phyloP scores from a whole-genome alignment of 2,113 vertebrate genomes.

The Uria lomvia region DNA sequence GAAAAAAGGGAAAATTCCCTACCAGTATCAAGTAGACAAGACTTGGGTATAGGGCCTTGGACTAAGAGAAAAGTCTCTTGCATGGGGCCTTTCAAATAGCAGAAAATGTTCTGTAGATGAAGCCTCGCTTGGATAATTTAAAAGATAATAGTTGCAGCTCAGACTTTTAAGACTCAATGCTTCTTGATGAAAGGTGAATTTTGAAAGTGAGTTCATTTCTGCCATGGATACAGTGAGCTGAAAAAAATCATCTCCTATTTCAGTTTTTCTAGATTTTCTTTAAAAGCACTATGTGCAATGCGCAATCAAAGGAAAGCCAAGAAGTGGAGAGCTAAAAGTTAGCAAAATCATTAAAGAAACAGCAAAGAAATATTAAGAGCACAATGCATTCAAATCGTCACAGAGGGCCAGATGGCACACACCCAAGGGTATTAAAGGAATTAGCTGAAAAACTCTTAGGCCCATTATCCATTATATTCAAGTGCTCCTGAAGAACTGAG shows the following conservation, averaged over 20 bases:
- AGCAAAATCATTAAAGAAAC: conserved; percentile 39
- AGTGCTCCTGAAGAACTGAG: conserved; percentile 42
- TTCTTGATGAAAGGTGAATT: background rate
- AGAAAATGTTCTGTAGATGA: background rate
- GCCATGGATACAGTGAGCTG: background rate
- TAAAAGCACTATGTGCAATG: background rate
- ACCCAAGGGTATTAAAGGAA: conserved; percentile 66
- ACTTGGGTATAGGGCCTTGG: background rate
- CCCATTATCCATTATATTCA: conserved; percentile 63
- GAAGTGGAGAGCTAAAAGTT: background rate
- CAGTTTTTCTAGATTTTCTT: background rate
- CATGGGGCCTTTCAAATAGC: background rate
- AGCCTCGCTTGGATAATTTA: background rate
- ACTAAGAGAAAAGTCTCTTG: background rate
- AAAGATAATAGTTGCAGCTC: background rate
- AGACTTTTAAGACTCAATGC: background rate
- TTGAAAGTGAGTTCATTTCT: background rate
- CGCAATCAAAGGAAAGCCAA: background rate
- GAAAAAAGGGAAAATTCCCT: background rate
- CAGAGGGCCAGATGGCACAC: conserved; percentile 59
- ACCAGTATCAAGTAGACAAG: background rate
- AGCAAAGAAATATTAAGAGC: conserved; percentile 36
- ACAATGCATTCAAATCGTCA: background rate
- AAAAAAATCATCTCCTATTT: background rate
- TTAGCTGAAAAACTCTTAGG: conserved; percentile 66